These are phyloP conservation scores for Tromatobia lineatoria DNA, from an alignment of 2,888 invertebrate species.

Conservation along the genomic window DNA sequence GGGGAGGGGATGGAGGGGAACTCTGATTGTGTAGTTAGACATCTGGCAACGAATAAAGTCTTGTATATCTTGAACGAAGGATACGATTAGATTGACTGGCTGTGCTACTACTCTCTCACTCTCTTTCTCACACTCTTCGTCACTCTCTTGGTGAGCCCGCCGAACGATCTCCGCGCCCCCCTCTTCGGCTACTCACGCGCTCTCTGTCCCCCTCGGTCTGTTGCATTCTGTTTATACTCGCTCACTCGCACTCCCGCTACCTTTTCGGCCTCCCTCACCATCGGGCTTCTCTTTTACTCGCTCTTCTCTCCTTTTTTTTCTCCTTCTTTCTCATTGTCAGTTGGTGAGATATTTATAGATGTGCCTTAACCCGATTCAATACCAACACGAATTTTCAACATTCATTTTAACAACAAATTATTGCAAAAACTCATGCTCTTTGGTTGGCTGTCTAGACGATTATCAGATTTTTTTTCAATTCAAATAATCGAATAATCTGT, in stretches of 20 bases:
- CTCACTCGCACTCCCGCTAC: constrained; percentile 43
- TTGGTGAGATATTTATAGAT: constrained; percentile 84
- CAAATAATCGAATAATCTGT: neutral
- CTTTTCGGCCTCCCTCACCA: constrained; percentile 46
- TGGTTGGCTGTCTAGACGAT: neutral
- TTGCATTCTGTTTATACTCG: constrained; percentile 67
- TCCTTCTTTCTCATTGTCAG: constrained; percentile 74
- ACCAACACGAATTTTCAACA: constrained; percentile 75
- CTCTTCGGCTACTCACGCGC: constrained; percentile 51
- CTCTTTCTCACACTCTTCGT: constrained; percentile 59
- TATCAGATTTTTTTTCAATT: neutral
- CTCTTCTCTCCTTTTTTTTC: constrained; percentile 62
- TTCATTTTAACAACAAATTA: neutral
- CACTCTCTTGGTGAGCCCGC: constrained; percentile 39
- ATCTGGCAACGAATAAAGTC: constrained; percentile 82
- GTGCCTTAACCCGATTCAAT: constrained; percentile 85
- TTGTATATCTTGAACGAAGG: constrained; percentile 81
- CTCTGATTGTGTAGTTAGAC: constrained; percentile 78
- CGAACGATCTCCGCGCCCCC: neutral
- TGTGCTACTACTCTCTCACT: constrained; percentile 55
- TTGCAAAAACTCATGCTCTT: neutral
- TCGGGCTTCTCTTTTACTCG: constrained; percentile 58
- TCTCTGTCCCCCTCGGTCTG: constrained; percentile 68
- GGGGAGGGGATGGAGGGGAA: constrained; percentile 55
- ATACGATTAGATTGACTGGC: constrained; percentile 82